Evolutionary conservation across 2,113 vertebrate genomes (phyloP), one percentile per base, ranked within the genome.

Genomic region (Henicopernis longicauda): DNA sequence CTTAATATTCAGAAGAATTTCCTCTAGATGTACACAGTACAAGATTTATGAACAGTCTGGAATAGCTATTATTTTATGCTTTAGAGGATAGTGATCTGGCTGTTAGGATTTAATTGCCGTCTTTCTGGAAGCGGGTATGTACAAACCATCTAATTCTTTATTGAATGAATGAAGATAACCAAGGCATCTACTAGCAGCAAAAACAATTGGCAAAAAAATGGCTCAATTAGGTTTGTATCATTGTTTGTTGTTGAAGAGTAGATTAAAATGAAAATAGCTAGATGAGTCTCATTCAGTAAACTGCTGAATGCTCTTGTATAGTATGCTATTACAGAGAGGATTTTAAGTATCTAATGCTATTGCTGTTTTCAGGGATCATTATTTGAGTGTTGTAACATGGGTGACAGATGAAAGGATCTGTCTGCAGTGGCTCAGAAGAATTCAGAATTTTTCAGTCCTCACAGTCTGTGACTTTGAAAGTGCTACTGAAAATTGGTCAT

Each of bases 351-450:
- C 62, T 91, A 85, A 80, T 84, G n/a, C 15, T 63, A 38, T 87
- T 77, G 69, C 89, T 95, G 34, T 93, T 96, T 97, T 74, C 90
- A 98, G 98, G 36, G 98, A 98, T 90, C 97, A 98, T 96, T 98
- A 98, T 90, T 93, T 98, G 86, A 98, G 98, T 93, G 97, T 86
- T 16, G 96, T 98, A 82, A 98, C 97, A 6, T 98, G 98, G 98
- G 98, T 95, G 34, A 98, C 96, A 32, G 76, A 97, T 87, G 90
- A 98, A 93, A 98, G 98, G 62, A 96, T 98, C 76, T 97, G 97
- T 65, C 62, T 98, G 74, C 98, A 98, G 54, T 98, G 98, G 98
- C 98, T 98, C 50, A 94, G 91, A 91, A 98, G 98, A 86, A 98
- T 97, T 96, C 98, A 98, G 87, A 98, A 98, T 97, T 98, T 98